These are phyloP conservation scores for Pseudorasbora parva DNA, from an alignment of 2,113 vertebrate genomes.

Conservation along the genomic window DNA sequence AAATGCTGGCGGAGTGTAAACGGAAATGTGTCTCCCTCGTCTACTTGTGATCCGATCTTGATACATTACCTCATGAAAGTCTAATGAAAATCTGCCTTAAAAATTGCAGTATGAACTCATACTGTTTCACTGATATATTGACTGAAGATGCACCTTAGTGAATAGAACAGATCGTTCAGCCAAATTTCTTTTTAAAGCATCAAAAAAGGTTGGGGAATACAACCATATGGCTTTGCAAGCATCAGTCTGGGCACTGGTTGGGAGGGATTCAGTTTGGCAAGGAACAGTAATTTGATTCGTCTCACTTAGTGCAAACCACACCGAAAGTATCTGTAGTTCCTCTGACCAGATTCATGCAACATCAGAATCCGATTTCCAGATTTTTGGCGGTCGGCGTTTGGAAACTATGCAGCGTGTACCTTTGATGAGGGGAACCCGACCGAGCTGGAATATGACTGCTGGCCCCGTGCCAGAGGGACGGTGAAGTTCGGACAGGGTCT, in stretches of 20 bases:
- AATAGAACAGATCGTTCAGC: constrained; percentile 15
- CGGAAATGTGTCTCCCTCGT: no score
- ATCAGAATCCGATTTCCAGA: constrained; percentile 78
- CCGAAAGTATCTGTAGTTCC: constrained; percentile 72
- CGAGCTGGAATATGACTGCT: constrained; percentile 51
- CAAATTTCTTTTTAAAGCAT: constrained; percentile 40
- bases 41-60: no score
- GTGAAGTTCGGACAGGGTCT: constrained; percentile 60
- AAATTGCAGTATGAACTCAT: constrained; percentile 15
- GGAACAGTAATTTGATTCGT: constrained; percentile 59
- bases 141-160: constrained; percentile 6
- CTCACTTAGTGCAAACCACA: constrained; percentile 69
- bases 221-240: constrained; percentile 52
- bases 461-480: constrained; percentile 64
- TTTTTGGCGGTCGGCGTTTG: constrained; percentile 72
- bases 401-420: constrained; percentile 72
- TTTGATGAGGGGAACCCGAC: constrained; percentile 69
- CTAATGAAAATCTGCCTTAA: not conserved
- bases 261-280: constrained; percentile 56
- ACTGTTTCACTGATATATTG: not conserved
- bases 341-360: constrained; percentile 72
- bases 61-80: no score
- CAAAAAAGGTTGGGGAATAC: constrained; percentile 50
- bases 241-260: constrained; percentile 38
- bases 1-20: no score